These are phyloP conservation scores for Orussus abietinus DNA, from an alignment of 1,140 invertebrate genomes.

Conservation along the genomic window DNA sequence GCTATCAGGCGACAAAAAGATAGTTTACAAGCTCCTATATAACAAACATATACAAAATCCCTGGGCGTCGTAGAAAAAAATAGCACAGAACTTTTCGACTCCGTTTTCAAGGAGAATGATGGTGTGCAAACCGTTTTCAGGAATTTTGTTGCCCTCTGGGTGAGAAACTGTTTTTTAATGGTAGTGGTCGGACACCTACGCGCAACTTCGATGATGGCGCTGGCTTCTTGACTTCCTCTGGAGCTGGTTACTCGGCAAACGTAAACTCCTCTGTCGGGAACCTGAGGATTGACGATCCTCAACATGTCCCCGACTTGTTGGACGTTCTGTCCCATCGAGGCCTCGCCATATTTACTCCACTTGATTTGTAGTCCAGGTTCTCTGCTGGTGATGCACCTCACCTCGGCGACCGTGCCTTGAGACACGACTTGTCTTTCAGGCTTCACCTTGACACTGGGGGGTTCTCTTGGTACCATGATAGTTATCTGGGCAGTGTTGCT, in stretches of 20 bases:
- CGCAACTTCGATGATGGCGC: constrained; percentile 79
- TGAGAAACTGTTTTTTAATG: too few relatives aligned
- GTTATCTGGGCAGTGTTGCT: constrained; percentile 32
- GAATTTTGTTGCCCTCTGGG: too few relatives aligned
- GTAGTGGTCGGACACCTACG: constrained; percentile 67
- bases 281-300: constrained; percentile 65
- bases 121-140: too few relatives aligned
- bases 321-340: constrained; percentile 57
- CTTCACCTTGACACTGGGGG: constrained; percentile 60
- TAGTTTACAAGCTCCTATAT: too few relatives aligned
- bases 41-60: too few relatives aligned
- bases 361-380: constrained; percentile 66
- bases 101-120: too few relatives aligned
- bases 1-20: too few relatives aligned
- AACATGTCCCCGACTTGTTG: constrained; percentile 67
- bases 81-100: too few relatives aligned
- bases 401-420: constrained; percentile 71
- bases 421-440: constrained; percentile 68
- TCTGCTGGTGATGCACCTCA: constrained; percentile 69
- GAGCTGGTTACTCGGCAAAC: constrained; percentile 66
- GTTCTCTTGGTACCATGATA: constrained; percentile 31
- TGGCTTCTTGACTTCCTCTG: constrained; percentile 60
- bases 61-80: too few relatives aligned
- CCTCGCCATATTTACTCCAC: constrained; percentile 74
- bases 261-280: constrained; percentile 77